Conservation (phyloP, 1,140 invertebrate genomes). For the Dreissena polymorpha region DNA sequence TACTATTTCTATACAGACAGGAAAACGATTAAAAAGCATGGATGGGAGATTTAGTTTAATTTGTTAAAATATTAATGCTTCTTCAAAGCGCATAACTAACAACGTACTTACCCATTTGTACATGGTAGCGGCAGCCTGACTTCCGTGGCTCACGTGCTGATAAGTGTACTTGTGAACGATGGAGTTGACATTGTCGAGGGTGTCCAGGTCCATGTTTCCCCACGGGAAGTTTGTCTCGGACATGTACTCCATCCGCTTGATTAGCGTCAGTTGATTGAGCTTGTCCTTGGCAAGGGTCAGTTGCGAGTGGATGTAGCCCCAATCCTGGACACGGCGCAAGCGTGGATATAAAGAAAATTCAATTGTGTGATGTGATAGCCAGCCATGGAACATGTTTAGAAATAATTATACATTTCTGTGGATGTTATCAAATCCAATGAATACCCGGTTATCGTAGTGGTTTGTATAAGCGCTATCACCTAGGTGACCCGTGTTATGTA, state of each 20-base stretch:
- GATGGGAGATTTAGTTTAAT: too few relatives aligned
- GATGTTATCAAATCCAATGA: too few relatives aligned
- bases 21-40: too few relatives aligned
- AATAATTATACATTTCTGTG: too few relatives aligned
- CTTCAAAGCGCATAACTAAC: neutral
- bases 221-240: conserved; percentile 4
- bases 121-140: conserved; percentile 27
- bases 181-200: conserved; percentile 2
- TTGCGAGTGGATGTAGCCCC: conserved; percentile 30
- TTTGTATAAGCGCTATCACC: too few relatives aligned
- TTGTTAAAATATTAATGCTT: too few relatives aligned
- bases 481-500: too few relatives aligned
- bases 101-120: conserved; percentile 33
- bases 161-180: conserved; percentile 15
- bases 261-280: conserved; percentile 15
- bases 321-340: conserved; percentile 6
- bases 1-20: too few relatives aligned
- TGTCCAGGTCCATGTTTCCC: conserved; percentile 26
- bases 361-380: too few relatives aligned
- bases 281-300: conserved; percentile 9
- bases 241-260: conserved; percentile 42
- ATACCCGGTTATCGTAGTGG: too few relatives aligned
- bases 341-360: too few relatives aligned
- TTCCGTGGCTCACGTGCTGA: conserved; percentile 35
- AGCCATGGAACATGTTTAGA: too few relatives aligned